Evolutionary conservation across 1,140 invertebrate species (phyloP).

Genomic region (Matsumurasca onukii): DNA sequence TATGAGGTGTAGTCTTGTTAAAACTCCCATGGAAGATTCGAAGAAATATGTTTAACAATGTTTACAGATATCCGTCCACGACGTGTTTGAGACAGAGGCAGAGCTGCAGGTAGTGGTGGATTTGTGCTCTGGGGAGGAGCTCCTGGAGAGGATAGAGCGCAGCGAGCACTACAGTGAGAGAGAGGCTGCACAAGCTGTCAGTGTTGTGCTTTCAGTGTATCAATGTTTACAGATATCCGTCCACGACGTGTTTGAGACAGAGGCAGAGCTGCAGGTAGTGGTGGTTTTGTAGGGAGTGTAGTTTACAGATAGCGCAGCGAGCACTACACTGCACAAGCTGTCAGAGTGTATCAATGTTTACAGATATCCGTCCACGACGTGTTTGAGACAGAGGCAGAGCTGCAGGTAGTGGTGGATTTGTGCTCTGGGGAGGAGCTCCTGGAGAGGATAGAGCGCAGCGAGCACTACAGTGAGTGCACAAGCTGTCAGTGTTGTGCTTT

Average conservation of each 20-base stretch:
- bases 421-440: neutral
- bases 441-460: conserved; percentile 7
- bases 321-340: too few species aligned
- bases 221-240: neutral
- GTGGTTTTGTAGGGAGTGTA: neutral
- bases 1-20: too few species aligned
- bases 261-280: conserved; percentile 1
- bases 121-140: neutral
- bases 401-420: conserved; percentile 6
- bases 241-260: neutral
- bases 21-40: too few species aligned
- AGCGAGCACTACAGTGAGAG: conserved; percentile 4
- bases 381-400: neutral
- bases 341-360: too few species aligned
- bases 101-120: conserved; percentile 10
- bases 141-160: conserved; percentile 2
- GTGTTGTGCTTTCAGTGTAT: neutral
- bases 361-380: conserved; percentile 3
- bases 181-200: neutral
- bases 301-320: neutral
- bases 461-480: neutral
- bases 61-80: neutral
- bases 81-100: neutral
- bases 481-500: neutral
- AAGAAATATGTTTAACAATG: neutral